Evolutionary conservation across 2,113 vertebrate species (phyloP), one percentile per base, ranked within the genome.

Genomic region (Spheniscus mendiculus): DNA sequence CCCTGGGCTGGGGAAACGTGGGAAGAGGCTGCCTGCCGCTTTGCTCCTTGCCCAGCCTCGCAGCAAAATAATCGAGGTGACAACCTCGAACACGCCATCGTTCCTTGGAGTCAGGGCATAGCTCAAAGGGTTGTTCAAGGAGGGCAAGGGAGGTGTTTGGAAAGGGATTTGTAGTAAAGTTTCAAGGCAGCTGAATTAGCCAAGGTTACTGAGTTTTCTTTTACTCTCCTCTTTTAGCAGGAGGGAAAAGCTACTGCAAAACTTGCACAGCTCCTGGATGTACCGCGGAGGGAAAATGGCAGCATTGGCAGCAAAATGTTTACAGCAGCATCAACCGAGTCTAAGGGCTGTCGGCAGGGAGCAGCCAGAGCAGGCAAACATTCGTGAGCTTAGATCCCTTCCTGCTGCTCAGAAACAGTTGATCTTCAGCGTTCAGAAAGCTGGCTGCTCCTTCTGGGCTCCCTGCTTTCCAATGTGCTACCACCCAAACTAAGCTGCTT

Each of bases 41-140:
- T 70, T 32, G 27, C 50, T 70, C 22, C 50, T 82, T 9, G 22
- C 38, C 36, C 36, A 9, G 38, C 59, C 1, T 7, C 2, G 0
- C 55, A 7, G 14, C 2, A 5, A 20, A 29, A 5, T 25, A 12
- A 47, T 0, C 0, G 89, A 69, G 80, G 62, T 44, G 66, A 56
- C 58, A 50, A 3, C 7, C 26, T 42, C 14, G 1, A 65, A 29
- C 3, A 1, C 1, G 5, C 9, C 1, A 0, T 38, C 2, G 0
- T 32, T 70, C 66, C 44, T 29, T 30, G 50, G 52, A 18, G 56
- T 13, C 40, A 26, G 32, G n/a, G 45, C 76, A 12, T 2, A 58
- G 55, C 45, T 73, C 45, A 0, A 40, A n/a, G 26, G 50, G 36
- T 56, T 53, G 44, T n/a, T 49, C 25, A 11, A 36, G 27, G 29